Evolutionary conservation across 2,113 vertebrate species (phyloP).

Genomic region (Planiliza haematocheilus): DNA sequence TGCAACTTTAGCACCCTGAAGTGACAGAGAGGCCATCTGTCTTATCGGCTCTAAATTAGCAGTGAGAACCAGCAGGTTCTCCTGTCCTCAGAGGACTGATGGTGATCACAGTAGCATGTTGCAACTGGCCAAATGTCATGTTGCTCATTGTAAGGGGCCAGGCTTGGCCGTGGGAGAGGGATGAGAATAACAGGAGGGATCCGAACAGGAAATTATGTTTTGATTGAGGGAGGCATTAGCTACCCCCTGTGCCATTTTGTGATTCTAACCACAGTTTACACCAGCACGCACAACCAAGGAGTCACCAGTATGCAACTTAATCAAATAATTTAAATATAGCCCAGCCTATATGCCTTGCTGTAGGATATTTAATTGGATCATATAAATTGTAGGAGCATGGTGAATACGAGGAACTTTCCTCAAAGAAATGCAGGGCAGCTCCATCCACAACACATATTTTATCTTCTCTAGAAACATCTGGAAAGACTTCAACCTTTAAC

Average conservation of each 20-base stretch:
- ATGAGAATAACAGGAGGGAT: background rate
- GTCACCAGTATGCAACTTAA: too few relatives aligned
- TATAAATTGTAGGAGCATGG: too few relatives aligned
- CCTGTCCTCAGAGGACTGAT: slow-evolving; percentile 57
- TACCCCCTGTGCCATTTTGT: background rate
- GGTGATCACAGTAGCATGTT: slow-evolving; percentile 63
- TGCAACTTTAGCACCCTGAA: slow-evolving; percentile 67
- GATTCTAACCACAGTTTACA: slow-evolving; percentile 15
- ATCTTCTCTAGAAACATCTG: too few relatives aligned
- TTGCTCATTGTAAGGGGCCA: slow-evolving; percentile 42
- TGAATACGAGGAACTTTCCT: background rate
- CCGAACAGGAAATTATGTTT: slow-evolving; percentile 13
- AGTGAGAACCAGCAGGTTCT: slow-evolving; percentile 65
- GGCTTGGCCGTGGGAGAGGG: background rate
- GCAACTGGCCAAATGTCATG: slow-evolving; percentile 75
- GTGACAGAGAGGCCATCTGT: slow-evolving; percentile 64
- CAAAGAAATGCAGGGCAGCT: too few relatives aligned
- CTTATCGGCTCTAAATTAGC: slow-evolving; percentile 69
- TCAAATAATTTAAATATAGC: too few relatives aligned
- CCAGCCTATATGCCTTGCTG: too few relatives aligned
- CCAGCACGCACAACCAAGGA: background rate
- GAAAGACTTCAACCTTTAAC: too few relatives aligned
- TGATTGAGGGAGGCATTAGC: background rate
- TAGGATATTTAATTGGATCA: too few relatives aligned
- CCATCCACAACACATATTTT: too few relatives aligned